Evolutionary conservation across 2,113 vertebrate species (phyloP).

Genomic region (Neogale vison): DNA sequence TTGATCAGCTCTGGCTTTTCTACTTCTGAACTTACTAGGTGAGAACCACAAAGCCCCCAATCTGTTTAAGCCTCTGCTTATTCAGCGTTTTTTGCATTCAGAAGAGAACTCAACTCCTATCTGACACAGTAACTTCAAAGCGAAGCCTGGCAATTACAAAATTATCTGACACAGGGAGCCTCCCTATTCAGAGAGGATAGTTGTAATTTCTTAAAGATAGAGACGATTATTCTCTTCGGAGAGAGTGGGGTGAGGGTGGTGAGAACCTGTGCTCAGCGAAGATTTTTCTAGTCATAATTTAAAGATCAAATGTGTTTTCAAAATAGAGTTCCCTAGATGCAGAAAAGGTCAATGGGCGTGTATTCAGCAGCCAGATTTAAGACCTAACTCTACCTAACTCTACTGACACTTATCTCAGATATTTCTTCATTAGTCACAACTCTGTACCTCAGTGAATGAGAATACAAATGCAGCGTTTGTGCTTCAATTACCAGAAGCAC

Average conservation of each 20-base stretch:
- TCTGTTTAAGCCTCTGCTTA: not conserved
- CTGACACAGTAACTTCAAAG: not conserved
- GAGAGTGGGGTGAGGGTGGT: not conserved
- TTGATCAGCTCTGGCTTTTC: not conserved
- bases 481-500: slow-evolving; percentile 56
- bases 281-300: slow-evolving; percentile 58
- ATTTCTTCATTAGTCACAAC: slow-evolving; percentile 66
- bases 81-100: not conserved
- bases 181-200: not conserved
- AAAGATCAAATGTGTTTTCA: slow-evolving; percentile 68
- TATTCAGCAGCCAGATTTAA: slow-evolving; percentile 56
- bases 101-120: not conserved
- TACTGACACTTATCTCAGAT: slow-evolving; percentile 57
- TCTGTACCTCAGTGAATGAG: not conserved
- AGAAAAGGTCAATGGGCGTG: slow-evolving; percentile 65
- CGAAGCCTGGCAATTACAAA: not conserved
- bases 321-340: slow-evolving; percentile 54
- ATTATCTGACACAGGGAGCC: not conserved
- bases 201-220: slow-evolving; percentile 31
- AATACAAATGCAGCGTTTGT: slow-evolving; percentile 49
- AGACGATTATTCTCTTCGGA: slow-evolving; percentile 8
- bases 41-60: not conserved
- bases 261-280: not conserved
- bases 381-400: not conserved
- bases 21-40: not conserved